These are phyloP conservation scores for Xiphorhynchus elegans DNA, from an alignment of 2,113 vertebrate genomes.

Conservation along the genomic window DNA sequence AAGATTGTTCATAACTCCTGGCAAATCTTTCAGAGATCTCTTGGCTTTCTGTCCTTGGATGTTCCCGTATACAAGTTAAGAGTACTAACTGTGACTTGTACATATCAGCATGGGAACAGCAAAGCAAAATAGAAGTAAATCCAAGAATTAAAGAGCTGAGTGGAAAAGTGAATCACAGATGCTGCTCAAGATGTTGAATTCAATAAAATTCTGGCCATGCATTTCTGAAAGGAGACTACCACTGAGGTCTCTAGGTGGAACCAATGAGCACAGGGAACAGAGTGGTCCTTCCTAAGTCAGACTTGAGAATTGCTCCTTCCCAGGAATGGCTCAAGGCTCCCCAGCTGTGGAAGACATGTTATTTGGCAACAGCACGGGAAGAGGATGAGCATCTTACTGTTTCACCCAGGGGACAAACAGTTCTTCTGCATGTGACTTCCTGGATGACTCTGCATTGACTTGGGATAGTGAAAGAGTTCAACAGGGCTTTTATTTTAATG, in stretches of 20 bases:
- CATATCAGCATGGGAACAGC: neutral
- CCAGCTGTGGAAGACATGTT: neutral
- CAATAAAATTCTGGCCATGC: neutral
- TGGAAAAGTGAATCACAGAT: neutral
- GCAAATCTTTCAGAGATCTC: neutral
- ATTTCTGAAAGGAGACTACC: neutral
- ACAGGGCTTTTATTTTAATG: neutral
- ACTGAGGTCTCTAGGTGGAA: neutral
- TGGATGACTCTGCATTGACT: neutral
- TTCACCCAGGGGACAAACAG: neutral
- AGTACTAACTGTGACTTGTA: neutral
- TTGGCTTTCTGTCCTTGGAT: neutral
- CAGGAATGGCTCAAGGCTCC: neutral
- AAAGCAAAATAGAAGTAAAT: neutral
- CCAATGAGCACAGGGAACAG: neutral
- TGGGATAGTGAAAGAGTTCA: neutral
- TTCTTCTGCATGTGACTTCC: neutral
- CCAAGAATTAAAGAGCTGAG: neutral
- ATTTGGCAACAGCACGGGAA: neutral
- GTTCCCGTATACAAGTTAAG: neutral
- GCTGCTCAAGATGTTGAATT: neutral
- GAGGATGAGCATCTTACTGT: neutral
- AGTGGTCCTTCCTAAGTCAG: neutral
- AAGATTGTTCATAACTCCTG: accelerated
- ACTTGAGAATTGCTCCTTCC: neutral